Base-by-base conservation (phyloP, 2,113 vertebrate species). In the Sylvia atricapilla region DNA sequence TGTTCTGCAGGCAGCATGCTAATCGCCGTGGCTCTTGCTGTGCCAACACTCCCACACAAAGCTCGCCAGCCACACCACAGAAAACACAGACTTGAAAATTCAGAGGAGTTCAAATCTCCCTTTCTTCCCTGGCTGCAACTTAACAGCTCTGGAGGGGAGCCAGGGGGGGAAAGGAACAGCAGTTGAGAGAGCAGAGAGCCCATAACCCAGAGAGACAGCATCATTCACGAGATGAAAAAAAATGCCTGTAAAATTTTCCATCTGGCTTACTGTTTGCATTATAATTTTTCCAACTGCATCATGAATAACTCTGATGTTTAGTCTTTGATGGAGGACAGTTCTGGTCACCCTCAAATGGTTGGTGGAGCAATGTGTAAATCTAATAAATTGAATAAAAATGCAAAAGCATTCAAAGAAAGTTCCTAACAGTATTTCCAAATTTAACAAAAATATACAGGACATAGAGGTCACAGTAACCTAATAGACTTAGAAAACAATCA, bases 121-220 rank as follows among this genome's bases (percentile, higher is more conserved):
- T 96, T 87, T 91, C 84, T 94, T 69, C 90, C 69, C 83, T 87
- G 88, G 70, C 77, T 95, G 75, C 79, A 97, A 93, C 68, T 95
- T 97, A 95, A 96, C 87, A 95, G 95, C 30, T 69, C 74, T 96
- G 97, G 97, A 97, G n/a, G 22, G 15, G 31, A 84, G 97, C 96
- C 96, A 89, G 56, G 7, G 60, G 28, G 41, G 90, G 92, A 93
- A 93, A 96, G 87, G 84, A 97, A 92, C 79, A 90, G 93, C 90
- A 96, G 73, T 44, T 27, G 16, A 87, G 81, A 86, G 80, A 91
- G 89, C 78, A 79, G 84, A 79, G 47, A 85, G 81, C 21, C 15
- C 72, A 86, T 44, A 74, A 89, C 87, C 53, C 64, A 53, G 63
- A 93, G 88, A 87, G 69, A 70, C 91, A 94, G 47, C 47, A 91